Evolutionary conservation across 2,113 vertebrate genomes (phyloP).

Genomic region (Percina caprodes): DNA sequence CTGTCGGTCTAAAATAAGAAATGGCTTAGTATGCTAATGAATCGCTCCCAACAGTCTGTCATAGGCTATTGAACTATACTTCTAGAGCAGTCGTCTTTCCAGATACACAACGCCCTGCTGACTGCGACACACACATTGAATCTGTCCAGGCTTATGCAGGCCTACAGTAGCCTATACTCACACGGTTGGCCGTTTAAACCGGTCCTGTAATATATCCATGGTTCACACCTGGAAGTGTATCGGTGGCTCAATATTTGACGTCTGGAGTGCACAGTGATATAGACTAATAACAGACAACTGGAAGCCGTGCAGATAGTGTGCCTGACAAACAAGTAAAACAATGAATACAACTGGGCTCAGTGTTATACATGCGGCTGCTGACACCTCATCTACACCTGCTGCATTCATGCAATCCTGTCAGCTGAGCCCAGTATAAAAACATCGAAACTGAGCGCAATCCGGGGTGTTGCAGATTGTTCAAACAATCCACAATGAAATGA

Average conservation of each 20-base stretch:
- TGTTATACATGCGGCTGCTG: neutral
- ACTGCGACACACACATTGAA: neutral
- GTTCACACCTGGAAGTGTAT: no score
- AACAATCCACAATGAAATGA: neutral
- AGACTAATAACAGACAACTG: no score
- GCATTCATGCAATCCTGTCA: neutral
- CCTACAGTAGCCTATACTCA: no score
- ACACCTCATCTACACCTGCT: neutral
- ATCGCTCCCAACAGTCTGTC: no score
- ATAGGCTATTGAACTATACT: neutral
- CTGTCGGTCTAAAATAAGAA: neutral
- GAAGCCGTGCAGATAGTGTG: no score
- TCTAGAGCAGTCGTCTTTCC: neutral
- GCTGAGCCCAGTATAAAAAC: no score
- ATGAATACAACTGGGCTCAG: neutral
- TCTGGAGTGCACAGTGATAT: no score
- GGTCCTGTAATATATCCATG: neutral
- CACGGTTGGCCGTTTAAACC: neutral
- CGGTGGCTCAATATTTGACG: neutral
- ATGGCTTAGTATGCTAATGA: no score
- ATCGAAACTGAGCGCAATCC: no score
- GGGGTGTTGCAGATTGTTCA: neutral
- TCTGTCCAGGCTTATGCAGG: neutral
- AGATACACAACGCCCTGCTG: neutral
- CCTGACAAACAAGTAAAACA: no score